Evolutionary conservation across 2,888 invertebrate genomes (phyloP), one percentile per base, ranked within the genome.

Genomic region (Ligdia adustata): DNA sequence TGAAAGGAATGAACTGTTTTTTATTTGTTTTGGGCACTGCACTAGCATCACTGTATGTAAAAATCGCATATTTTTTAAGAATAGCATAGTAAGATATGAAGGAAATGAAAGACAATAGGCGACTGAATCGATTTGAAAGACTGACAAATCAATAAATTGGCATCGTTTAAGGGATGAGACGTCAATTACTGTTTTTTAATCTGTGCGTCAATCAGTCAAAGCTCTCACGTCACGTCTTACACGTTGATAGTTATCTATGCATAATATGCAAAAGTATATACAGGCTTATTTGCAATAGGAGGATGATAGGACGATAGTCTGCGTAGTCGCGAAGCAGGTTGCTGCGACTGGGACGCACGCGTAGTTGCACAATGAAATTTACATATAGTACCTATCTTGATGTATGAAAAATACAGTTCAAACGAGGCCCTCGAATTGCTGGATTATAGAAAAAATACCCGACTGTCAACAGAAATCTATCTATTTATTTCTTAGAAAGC

Each of bases 121-220:
- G 45, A 70, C 70, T 72, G 69, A 72, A 51, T 68, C 53, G 52
- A 64, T 64, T 56, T 34, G 31, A 33, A 12, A 32, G 16, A 22
- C 57, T 41, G 50, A 58, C 61, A 51, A 57, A 62, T 69, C 51
- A 40, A 49, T 49, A 54, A 62, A 67, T 70, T 71, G 73, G 73
- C 69, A 70, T 61, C 60, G 62, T 53, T 42, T 52, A 57, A 41
- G 64, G 62, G 64, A 61, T 59, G 57, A 46, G 43, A 46, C 56
- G 62, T 65, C 60, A 62, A 60, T 55, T 59, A 56, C 60, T 58
- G 49, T 4, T 7, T 3, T 7, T 22, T 22, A 22, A 22, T 22
- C 22, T 22, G 7, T 22, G 7, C 22, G 22, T 22, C 22, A 22
- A 22, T 22, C 22, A 22, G 1, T 22, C 22, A 16, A 53, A 64